A percentile compares a stretch with the other conserved stretches of the same genome.
Conservation (phyloP, 2,888 invertebrate genomes). For the Mesochorus sp. region DNA sequence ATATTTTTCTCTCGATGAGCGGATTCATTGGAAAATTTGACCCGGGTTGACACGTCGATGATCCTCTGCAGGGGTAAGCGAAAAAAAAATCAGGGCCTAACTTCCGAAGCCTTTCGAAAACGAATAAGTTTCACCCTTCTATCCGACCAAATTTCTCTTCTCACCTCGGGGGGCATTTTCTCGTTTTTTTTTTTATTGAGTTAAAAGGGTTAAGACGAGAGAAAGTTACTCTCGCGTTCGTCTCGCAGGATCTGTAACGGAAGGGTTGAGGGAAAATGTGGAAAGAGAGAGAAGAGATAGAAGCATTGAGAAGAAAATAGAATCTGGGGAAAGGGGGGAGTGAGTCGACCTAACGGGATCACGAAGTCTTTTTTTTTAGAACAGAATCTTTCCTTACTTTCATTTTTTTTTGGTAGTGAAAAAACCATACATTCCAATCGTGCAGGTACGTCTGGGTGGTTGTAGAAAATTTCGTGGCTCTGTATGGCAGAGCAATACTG, state of each 20-base stretch:
- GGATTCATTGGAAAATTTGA: slow-evolving; percentile 15
- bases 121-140: slow-evolving; percentile 23
- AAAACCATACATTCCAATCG: too few relatives aligned
- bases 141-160: slow-evolving; percentile 24
- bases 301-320: slow-evolving; percentile 27
- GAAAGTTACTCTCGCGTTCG: slow-evolving; percentile 14
- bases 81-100: not conserved
- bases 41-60: slow-evolving; percentile 16
- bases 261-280: slow-evolving; percentile 17
- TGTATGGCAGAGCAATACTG: slow-evolving; percentile 46
- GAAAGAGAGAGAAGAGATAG: slow-evolving; percentile 19
- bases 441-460: slow-evolving; percentile 51
- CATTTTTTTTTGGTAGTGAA: slow-evolving; percentile 32
- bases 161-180: slow-evolving; percentile 6
- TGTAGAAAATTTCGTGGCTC: slow-evolving; percentile 47
- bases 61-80: slow-evolving; percentile 61
- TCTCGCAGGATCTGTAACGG: slow-evolving; percentile 38
- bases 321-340: slow-evolving; percentile 46
- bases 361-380: slow-evolving; percentile 43
- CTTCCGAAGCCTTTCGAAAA: not conserved
- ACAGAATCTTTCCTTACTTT: slow-evolving; percentile 57
- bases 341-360: slow-evolving; percentile 63
- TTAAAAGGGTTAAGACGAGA: slow-evolving; percentile 38
- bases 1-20: not conserved
- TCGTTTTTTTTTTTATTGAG: slow-evolving; percentile 24